phyloP scores from a whole-genome alignment of 2,797 vertebrate species.

The Serranus cabrilla region DNA sequence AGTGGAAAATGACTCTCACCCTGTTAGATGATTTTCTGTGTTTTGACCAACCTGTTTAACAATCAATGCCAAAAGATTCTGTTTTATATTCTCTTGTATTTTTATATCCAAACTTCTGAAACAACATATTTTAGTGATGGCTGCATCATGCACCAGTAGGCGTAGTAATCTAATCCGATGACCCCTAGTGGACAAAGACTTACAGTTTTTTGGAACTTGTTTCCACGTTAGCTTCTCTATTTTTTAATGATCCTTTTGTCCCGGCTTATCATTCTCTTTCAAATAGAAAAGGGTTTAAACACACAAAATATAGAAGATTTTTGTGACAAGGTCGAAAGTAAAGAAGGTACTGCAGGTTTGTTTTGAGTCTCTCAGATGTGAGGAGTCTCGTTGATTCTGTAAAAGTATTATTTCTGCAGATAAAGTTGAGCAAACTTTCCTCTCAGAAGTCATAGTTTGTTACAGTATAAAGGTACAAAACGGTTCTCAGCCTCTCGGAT shows the following conservation, averaged over 20 bases:
- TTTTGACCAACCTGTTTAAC: slow-evolving; percentile 43
- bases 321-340: slow-evolving; percentile 2
- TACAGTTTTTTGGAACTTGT: neutral
- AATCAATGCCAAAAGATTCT: slow-evolving; percentile 67
- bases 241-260: slow-evolving; percentile 3
- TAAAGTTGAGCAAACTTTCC: neutral
- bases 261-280: neutral
- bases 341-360: slow-evolving; percentile 4
- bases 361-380: slow-evolving; percentile 9
- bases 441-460: slow-evolving; percentile 5
- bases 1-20: slow-evolving; percentile 24
- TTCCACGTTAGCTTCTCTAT: slow-evolving; percentile 1
- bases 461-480: slow-evolving; percentile 8
- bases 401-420: slow-evolving; percentile 1
- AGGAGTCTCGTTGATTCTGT: neutral
- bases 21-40: slow-evolving; percentile 39
- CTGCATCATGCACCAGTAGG: neutral
- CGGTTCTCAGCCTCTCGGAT: slow-evolving; percentile 10
- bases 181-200: neutral
- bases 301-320: neutral
- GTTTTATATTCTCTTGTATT: slow-evolving; percentile 67
- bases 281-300: slow-evolving; percentile 12
- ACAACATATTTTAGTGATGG: slow-evolving; percentile 32
- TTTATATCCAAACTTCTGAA: slow-evolving; percentile 57
- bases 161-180: neutral